These are phyloP conservation scores for Lerista edwardsae DNA, from an alignment of 2,797 vertebrate species.

Conservation along the genomic window DNA sequence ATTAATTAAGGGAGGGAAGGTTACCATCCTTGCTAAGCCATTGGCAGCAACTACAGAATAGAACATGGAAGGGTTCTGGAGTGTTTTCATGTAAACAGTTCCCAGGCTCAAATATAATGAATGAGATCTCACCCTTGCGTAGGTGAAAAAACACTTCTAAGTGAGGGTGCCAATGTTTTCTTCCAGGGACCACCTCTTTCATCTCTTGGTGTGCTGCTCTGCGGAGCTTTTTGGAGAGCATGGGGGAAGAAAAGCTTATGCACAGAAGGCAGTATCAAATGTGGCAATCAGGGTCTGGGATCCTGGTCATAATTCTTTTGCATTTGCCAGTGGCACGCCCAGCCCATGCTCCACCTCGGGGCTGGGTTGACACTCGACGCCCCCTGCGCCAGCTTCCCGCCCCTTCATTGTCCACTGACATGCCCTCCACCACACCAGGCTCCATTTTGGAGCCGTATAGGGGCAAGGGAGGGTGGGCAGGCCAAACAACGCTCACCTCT, in stretches of 20 bases:
- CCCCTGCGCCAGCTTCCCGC: too few relatives aligned
- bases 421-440: too few relatives aligned
- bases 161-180: too few relatives aligned
- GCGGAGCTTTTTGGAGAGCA: neutral
- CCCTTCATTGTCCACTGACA: too few relatives aligned
- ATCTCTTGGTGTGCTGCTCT: neutral
- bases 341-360: too few relatives aligned
- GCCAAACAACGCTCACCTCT: too few relatives aligned
- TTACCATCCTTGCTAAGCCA: neutral
- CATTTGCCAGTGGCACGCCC: too few relatives aligned
- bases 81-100: neutral
- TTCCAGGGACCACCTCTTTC: neutral
- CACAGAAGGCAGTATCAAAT: neutral
- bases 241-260: neutral
- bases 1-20: constrained; percentile 11
- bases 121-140: neutral
- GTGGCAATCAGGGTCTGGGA: neutral
- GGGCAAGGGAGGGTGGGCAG: too few relatives aligned
- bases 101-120: neutral
- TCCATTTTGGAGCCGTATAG: too few relatives aligned
- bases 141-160: too few relatives aligned
- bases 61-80: neutral
- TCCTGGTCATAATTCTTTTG: neutral
- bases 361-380: too few relatives aligned
- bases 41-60: neutral